A percentile compares a stretch with the other conserved stretches of the same genome.
phyloP scores from a whole-genome alignment of 2,113 vertebrate species.

The Fulica atra region DNA sequence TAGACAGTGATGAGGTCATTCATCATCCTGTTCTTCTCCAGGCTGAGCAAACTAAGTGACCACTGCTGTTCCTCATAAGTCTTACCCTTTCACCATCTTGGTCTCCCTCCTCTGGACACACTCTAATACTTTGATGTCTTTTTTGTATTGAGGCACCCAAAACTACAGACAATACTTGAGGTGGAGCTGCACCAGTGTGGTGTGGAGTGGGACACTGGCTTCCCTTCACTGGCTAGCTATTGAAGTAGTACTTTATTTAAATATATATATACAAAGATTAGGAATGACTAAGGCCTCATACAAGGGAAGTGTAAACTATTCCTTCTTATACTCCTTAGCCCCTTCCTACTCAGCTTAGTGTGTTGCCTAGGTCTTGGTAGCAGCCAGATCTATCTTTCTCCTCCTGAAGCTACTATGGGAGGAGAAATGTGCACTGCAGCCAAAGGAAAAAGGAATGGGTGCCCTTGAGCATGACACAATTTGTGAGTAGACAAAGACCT shows the following conservation, averaged over 20 bases:
- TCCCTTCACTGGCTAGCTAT: not conserved
- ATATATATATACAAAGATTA: not conserved
- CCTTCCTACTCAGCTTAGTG: not conserved
- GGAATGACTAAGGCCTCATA: not conserved
- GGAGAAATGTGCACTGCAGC: not conserved
- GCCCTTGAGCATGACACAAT: not conserved
- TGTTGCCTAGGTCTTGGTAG: not conserved
- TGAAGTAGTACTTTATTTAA: not conserved
- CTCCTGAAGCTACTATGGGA: not conserved
- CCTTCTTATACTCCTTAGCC: not conserved
- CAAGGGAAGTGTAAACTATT: not conserved
- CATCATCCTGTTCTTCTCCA: not conserved
- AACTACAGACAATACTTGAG: not conserved
- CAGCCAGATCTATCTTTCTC: not conserved
- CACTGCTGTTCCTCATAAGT: not conserved
- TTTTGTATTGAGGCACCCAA: not conserved
- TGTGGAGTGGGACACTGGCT: not conserved
- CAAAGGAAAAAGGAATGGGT: not conserved
- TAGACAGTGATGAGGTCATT: not conserved
- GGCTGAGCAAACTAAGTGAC: not conserved
- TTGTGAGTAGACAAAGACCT: not conserved
- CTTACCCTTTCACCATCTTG: not conserved
- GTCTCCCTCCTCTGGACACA: not conserved
- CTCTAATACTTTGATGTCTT: not conserved
- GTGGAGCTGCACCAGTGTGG: rapidly evolving